Conservation (phyloP, 1,140 invertebrate species). For the Steinernema khuongi region DNA sequence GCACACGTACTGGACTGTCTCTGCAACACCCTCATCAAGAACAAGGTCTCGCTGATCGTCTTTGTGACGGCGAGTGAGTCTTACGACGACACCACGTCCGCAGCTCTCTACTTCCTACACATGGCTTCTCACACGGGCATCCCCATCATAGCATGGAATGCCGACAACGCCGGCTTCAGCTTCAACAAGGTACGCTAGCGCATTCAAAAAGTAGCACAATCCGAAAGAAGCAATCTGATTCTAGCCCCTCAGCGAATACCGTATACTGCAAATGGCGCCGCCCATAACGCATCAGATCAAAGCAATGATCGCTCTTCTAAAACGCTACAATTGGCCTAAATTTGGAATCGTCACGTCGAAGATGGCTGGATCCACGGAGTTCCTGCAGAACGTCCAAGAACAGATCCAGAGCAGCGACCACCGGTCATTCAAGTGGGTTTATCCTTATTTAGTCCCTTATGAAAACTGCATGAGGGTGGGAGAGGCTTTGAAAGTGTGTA, state of each 20-base stretch:
- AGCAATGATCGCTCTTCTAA: slow-evolving; percentile 51
- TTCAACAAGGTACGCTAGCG: slow-evolving; percentile 48
- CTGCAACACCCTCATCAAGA: slow-evolving; percentile 43
- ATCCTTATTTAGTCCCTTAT: too few species aligned
- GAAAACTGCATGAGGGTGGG: too few species aligned
- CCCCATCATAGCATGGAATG: slow-evolving; percentile 57
- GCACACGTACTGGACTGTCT: slow-evolving; percentile 50
- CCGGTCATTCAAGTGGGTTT: slow-evolving; percentile 40
- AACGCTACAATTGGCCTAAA: slow-evolving; percentile 50
- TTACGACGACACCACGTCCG: slow-evolving; percentile 41
- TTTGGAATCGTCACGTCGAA: slow-evolving; percentile 54
- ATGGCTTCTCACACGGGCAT: slow-evolving; percentile 53
- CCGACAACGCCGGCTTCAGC: slow-evolving; percentile 51
- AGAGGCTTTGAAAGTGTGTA: not conserved
- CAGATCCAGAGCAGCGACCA: slow-evolving; percentile 42
- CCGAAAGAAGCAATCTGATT: slow-evolving; percentile 23
- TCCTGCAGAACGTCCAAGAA: slow-evolving; percentile 42
- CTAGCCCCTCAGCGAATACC: slow-evolving; percentile 39
- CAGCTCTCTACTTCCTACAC: slow-evolving; percentile 51
- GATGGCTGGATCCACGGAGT: slow-evolving; percentile 46
- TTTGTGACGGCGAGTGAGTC: slow-evolving; percentile 49
- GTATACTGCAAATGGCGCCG: slow-evolving; percentile 56
- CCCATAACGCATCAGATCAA: slow-evolving; percentile 55
- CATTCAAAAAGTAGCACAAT: too few species aligned
- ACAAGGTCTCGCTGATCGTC: slow-evolving; percentile 47